Evolutionary conservation across 2,113 vertebrate species (phyloP).

Genomic region (Aegotheles bennettii): DNA sequence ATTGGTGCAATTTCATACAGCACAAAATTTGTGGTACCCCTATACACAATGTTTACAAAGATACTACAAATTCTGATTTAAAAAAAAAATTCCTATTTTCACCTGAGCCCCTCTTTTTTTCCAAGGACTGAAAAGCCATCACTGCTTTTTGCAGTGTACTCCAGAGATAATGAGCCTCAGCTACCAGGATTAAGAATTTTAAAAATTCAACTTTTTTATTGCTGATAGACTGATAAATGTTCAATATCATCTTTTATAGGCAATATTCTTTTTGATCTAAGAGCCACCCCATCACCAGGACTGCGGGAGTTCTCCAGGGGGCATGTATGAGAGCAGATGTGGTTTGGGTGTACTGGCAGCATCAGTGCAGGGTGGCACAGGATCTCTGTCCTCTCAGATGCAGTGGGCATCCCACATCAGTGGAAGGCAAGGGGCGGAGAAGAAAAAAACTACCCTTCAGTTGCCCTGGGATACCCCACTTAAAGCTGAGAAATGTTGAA

Average conservation of each 20-base stretch:
- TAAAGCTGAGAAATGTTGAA: no score
- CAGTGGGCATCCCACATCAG: neutral
- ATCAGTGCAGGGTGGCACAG: neutral
- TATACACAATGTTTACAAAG: rapidly evolving
- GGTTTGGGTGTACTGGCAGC: neutral
- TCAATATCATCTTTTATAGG: neutral
- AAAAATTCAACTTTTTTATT: neutral
- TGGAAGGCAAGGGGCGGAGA: neutral
- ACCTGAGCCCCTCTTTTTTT: neutral
- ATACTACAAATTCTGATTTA: neutral
- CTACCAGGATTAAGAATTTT: neutral
- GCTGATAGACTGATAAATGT: neutral
- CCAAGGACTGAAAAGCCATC: neutral
- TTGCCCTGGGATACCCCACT: neutral
- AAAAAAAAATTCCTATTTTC: neutral
- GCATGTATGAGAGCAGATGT: neutral
- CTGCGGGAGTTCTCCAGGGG: neutral
- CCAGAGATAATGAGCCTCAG: neutral
- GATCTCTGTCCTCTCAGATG: neutral
- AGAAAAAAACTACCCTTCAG: neutral
- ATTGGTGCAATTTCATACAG: neutral
- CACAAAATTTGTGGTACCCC: neutral
- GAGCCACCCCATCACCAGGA: neutral
- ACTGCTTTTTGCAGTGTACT: neutral
- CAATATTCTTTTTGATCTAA: neutral